Conservation (phyloP, 2,888 invertebrate genomes). For the Slavum lentiscoides region DNA sequence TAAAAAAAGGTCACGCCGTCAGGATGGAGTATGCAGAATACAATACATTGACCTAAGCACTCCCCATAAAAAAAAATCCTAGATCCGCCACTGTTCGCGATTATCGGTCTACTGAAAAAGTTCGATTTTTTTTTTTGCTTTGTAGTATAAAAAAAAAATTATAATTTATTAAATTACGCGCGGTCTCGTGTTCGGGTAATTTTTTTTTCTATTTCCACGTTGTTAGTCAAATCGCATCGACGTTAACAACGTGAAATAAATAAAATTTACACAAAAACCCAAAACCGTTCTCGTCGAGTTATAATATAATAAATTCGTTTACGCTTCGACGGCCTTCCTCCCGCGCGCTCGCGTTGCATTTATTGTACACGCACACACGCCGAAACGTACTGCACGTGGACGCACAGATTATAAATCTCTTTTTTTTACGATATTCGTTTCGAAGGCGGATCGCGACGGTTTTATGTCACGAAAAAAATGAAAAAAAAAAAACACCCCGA, state of each 20-base stretch:
- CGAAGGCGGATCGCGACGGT: slow-evolving; percentile 29
- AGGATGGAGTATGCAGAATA: too few species aligned
- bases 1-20: too few species aligned
- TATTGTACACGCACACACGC: not conserved
- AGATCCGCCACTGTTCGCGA: too few species aligned
- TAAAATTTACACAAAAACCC: not conserved
- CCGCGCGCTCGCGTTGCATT: too few species aligned
- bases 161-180: too few species aligned
- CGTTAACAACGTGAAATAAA: not conserved
- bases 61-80: too few species aligned
- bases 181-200: too few species aligned
- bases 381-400: not conserved
- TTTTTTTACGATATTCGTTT: slow-evolving; percentile 34
- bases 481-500: not conserved
- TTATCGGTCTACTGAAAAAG: too few species aligned
- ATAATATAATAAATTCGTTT: slow-evolving; percentile 14
- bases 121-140: too few species aligned
- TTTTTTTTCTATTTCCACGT: slow-evolving; percentile 13
- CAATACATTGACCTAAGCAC: too few species aligned
- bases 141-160: too few species aligned
- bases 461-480: slow-evolving; percentile 13
- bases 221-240: not conserved
- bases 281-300: slow-evolving; percentile 20
- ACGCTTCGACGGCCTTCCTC: not conserved
- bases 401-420: slow-evolving; percentile 27